Evolutionary conservation across 2,113 vertebrate genomes (phyloP).

Genomic region (Cryptomyrus ogoouensis): DNA sequence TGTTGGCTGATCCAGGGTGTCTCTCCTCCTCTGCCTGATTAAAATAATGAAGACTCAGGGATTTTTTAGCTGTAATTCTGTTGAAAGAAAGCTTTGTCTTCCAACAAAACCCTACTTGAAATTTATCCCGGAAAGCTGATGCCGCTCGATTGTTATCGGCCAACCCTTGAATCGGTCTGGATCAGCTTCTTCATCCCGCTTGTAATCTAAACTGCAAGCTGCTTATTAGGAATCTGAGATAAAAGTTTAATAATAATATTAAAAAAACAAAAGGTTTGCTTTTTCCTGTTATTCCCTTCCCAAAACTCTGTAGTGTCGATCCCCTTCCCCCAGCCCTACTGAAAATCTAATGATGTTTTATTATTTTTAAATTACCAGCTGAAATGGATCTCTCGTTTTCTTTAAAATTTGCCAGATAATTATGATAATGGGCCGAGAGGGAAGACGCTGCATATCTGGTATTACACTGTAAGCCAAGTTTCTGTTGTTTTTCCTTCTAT

Average conservation of each 20-base stretch:
- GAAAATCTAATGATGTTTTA: slow-evolving; percentile 19
- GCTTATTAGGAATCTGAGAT: slow-evolving; percentile 70
- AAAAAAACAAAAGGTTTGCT: slow-evolving; percentile 22
- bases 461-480: slow-evolving; percentile 31
- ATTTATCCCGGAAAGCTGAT: slow-evolving; percentile 61
- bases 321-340: not conserved
- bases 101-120: slow-evolving; percentile 66
- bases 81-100: slow-evolving; percentile 77
- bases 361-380: slow-evolving; percentile 40
- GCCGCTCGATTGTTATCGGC: slow-evolving; percentile 69
- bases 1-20: not conserved
- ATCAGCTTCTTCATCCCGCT: slow-evolving; percentile 59
- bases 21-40: slow-evolving; percentile 39
- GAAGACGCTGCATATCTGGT: slow-evolving; percentile 18
- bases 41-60: slow-evolving; percentile 60
- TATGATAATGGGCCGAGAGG: slow-evolving; percentile 30
- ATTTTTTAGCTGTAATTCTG: slow-evolving; percentile 49
- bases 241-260: slow-evolving; percentile 55
- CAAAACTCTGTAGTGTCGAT: slow-evolving; percentile 20
- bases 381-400: slow-evolving; percentile 45
- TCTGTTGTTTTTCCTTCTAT: not conserved
- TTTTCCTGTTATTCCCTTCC: slow-evolving; percentile 21
- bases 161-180: slow-evolving; percentile 54
- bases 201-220: slow-evolving; percentile 69
- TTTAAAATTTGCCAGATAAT: slow-evolving; percentile 48